A percentile compares a stretch with the other conserved stretches of the same genome.
Conservation (phyloP, 2,888 invertebrate genomes). For the Drosophila hamatofila region DNA sequence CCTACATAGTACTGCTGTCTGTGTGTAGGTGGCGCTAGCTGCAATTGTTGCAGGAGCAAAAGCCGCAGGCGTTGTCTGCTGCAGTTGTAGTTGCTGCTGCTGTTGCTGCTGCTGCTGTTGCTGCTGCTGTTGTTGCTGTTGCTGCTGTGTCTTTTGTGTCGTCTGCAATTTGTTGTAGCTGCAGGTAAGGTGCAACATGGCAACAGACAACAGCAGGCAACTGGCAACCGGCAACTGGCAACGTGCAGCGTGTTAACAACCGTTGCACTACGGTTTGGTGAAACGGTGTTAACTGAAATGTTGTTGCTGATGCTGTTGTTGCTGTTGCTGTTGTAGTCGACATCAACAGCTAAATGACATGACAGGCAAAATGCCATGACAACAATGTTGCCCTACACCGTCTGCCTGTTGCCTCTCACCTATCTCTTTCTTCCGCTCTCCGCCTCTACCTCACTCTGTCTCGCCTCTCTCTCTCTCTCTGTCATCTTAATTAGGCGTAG, state of each 20-base stretch:
- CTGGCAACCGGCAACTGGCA: slow-evolving; percentile 30
- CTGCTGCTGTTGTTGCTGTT: slow-evolving; percentile 17
- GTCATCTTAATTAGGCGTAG: slow-evolving; percentile 20
- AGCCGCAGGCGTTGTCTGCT: slow-evolving; percentile 67
- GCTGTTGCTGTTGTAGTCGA: slow-evolving; percentile 45
- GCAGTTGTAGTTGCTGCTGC: slow-evolving; percentile 32
- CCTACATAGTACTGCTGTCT: slow-evolving; percentile 34
- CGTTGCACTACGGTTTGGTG: slow-evolving; percentile 70
- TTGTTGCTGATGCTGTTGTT: slow-evolving; percentile 59
- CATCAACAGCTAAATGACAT: slow-evolving; percentile 64
- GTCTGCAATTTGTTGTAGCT: slow-evolving; percentile 75
- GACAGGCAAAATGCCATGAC: slow-evolving; percentile 56
- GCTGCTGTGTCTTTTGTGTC: slow-evolving; percentile 55
- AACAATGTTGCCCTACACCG: slow-evolving; percentile 38
- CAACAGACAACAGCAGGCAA: slow-evolving; percentile 24
- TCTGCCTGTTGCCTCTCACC: slow-evolving; percentile 2
- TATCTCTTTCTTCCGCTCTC: not conserved
- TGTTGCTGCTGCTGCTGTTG: slow-evolving; percentile 29
- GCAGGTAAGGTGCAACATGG: slow-evolving; percentile 53
- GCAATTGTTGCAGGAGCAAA: slow-evolving; percentile 46
- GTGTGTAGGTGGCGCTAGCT: slow-evolving; percentile 75
- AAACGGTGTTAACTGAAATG: slow-evolving; percentile 75
- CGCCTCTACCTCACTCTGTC: no score
- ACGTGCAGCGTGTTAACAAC: slow-evolving; percentile 66
- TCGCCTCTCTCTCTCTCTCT: not conserved